Evolutionary conservation across 2,797 vertebrate genomes (phyloP), one percentile per base, ranked within the genome.

Genomic region (Pipistrellus pipistrellus): DNA sequence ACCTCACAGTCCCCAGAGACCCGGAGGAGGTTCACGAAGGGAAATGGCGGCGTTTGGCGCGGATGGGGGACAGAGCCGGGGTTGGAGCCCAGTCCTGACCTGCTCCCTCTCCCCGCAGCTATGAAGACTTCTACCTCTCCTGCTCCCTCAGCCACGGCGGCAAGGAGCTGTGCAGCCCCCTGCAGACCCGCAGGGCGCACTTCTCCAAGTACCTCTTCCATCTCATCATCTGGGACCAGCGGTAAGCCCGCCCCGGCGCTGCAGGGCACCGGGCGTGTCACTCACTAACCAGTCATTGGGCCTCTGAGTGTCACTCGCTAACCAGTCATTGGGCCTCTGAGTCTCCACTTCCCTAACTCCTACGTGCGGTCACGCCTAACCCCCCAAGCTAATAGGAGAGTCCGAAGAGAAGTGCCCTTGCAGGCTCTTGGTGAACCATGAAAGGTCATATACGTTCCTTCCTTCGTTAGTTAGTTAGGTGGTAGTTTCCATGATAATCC

Each of bases 181-280:
- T 99, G 95, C 99, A 99, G 98, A 99, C 99, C 96, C 99, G 98
- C 97, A 99, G 99, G 93, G 99, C 99, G 97, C 97, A 98, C 0
- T 99, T 99, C 97, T 98, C 98, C 99, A 99, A 99, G 97, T 99
- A 99, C 98, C 98, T 99, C 95, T 99, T 99, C 97, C 99, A 99
- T 97, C 99, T 99, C 97, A 99, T 99, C 98, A 98, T 99, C 82
- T 99, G 99, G 99, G 99, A 99, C 98, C 99, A 99, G 97, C 99
- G 99, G 99, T 99, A 98, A 97, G 98, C 93, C 73, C 73, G n/a
- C 17, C 25, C 0, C 75, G 44, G 30, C 75, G 55, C 57, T 35
- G 1, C 14, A 27, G 8, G 25, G 68, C 68, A 82, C 66, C 21
- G 2, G 64, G 9, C 32, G n/a, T n/a, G 7, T 85, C 4, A 15